These are phyloP conservation scores for Elymnias hypermnestra DNA, from an alignment of 1,140 invertebrate genomes.

Conservation along the genomic window DNA sequence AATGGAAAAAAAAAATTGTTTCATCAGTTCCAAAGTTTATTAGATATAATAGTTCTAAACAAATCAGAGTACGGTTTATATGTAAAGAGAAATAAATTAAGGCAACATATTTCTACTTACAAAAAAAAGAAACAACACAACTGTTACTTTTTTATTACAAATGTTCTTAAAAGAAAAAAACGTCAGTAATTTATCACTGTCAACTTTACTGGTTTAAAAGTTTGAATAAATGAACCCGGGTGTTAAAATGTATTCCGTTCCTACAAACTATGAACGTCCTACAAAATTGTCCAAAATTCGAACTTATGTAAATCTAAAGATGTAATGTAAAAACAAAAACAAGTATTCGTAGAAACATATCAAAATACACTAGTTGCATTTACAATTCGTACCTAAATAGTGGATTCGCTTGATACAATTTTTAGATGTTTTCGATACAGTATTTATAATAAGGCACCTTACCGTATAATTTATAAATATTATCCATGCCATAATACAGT, in stretches of 20 bases:
- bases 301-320: conserved; percentile 22
- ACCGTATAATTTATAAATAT: background rate
- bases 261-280: conserved; percentile 31
- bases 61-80: conserved; percentile 23
- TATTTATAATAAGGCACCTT: conserved; percentile 1
- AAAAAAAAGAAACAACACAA: conserved; percentile 20
- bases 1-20: conserved; percentile 14
- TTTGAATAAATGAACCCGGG: conserved; percentile 17
- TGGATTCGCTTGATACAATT: conserved; percentile 18
- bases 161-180: conserved; percentile 19
- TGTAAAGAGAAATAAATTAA: conserved; percentile 24
- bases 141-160: conserved; percentile 16
- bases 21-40: conserved; percentile 25
- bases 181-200: conserved; percentile 22
- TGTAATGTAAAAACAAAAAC: conserved; percentile 24
- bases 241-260: conserved; percentile 24
- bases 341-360: conserved; percentile 28
- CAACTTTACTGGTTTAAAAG: conserved; percentile 24
- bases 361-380: conserved; percentile 27
- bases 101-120: conserved; percentile 22
- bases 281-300: conserved; percentile 31
- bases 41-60: conserved; percentile 24
- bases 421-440: conserved; percentile 9
- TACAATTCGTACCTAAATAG: conserved; percentile 24
- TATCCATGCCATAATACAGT: background rate